Conservation (phyloP, 37 sponge, comb jelly and placozoan species). For the Eunapius fragilis region DNA sequence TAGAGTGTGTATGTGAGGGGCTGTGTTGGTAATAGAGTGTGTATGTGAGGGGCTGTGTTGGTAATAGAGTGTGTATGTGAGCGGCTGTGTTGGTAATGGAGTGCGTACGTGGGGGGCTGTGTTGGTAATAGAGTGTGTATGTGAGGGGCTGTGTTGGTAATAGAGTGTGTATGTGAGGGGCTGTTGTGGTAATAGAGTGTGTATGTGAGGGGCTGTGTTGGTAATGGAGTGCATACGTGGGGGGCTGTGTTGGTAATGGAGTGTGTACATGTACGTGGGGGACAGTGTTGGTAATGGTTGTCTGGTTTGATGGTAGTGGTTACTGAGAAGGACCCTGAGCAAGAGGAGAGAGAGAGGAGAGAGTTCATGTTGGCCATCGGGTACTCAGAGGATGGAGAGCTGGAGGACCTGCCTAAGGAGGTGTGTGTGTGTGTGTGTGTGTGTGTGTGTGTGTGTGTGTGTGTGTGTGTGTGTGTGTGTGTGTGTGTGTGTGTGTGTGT, state of each 20-base stretch:
- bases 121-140: too few relatives aligned
- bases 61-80: too few relatives aligned
- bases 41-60: too few relatives aligned
- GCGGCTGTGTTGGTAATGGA: too few relatives aligned
- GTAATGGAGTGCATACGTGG: too few relatives aligned
- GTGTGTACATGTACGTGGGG: too few relatives aligned
- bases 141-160: background rate
- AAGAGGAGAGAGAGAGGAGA: slow-evolving; percentile 38
- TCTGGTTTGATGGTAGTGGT: background rate
- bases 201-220: too few relatives aligned
- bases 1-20: background rate
- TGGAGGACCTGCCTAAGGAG: slow-evolving; percentile 53
- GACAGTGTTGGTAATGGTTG: too few relatives aligned
- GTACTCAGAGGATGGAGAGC: slow-evolving; percentile 52
- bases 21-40: background rate
- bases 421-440: background rate
- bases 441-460: background rate
- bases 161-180: too few relatives aligned
- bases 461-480: background rate
- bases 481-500: too few relatives aligned
- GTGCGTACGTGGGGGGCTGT: too few relatives aligned
- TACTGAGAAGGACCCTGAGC: slow-evolving; percentile 11
- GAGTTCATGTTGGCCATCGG: slow-evolving; percentile 67
- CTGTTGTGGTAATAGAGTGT: too few relatives aligned
- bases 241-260: background rate